A percentile compares a stretch with the other conserved stretches of the same genome.
Conservation (phyloP, 2,113 vertebrate species). For the Sialia sialis region DNA sequence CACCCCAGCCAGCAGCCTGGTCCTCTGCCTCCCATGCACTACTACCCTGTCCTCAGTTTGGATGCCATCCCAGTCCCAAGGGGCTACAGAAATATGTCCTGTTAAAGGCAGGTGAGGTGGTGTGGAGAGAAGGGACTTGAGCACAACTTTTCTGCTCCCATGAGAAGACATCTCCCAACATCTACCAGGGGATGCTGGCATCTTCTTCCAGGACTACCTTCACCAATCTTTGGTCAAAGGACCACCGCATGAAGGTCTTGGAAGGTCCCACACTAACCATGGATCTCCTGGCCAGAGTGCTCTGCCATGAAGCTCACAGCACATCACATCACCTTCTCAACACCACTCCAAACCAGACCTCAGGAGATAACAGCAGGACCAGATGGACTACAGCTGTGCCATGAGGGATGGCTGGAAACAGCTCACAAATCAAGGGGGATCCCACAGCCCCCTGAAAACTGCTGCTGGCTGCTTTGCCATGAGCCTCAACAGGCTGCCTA, state of each 20-base stretch:
- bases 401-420: not conserved
- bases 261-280: not conserved
- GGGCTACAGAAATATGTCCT: not conserved
- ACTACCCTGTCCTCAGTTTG: accelerated
- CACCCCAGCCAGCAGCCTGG: not conserved
- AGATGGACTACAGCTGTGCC: not conserved
- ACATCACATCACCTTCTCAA: not conserved
- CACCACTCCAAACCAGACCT: not conserved
- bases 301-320: not conserved
- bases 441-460: not conserved
- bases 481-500: not conserved
- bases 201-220: not conserved
- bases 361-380: not conserved
- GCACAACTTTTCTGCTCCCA: not conserved
- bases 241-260: not conserved
- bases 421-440: not conserved
- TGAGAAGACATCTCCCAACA: not conserved
- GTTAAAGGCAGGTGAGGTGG: not conserved
- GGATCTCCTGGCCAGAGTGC: accelerated
- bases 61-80: not conserved
- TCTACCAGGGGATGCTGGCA: not conserved
- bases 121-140: not conserved
- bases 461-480: not conserved
- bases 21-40: not conserved
- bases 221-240: not conserved